A percentile compares a stretch with the other conserved stretches of the same genome.
Conservation (phyloP, 2,113 vertebrate species). For the Ceyx margarethae region DNA sequence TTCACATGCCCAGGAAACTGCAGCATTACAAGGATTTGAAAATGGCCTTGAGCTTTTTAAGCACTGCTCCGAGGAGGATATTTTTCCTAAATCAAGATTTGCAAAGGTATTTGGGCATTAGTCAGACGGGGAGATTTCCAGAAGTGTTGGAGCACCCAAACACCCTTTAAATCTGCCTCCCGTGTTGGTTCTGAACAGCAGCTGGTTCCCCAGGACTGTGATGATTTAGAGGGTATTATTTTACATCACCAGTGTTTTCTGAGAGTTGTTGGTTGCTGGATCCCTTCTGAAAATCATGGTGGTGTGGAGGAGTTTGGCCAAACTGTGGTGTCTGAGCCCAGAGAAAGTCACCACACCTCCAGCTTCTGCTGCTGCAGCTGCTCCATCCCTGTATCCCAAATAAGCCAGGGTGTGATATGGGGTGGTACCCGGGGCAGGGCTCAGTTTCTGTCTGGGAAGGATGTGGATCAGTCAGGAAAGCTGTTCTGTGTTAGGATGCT, state of each 20-base stretch:
- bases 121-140: not conserved
- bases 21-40: conserved; percentile 32
- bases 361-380: not conserved
- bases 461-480: not conserved
- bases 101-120: conserved; percentile 38
- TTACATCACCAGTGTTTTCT: not conserved
- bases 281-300: not conserved
- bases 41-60: conserved; percentile 45
- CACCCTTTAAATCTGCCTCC: not conserved
- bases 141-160: not conserved
- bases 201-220: not conserved
- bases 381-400: not conserved
- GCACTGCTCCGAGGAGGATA: not conserved
- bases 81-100: conserved; percentile 53
- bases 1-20: conserved; percentile 27
- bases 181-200: not conserved
- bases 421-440: not conserved
- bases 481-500: not conserved
- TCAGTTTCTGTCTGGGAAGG: not conserved
- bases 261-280: not conserved
- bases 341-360: not conserved
- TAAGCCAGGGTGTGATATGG: not conserved
- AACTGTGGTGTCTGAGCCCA: not conserved
- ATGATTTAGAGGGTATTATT: not conserved
- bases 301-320: not conserved